Conservation (phyloP, 2,888 invertebrate species). For the Xanthorhoe designata region DNA sequence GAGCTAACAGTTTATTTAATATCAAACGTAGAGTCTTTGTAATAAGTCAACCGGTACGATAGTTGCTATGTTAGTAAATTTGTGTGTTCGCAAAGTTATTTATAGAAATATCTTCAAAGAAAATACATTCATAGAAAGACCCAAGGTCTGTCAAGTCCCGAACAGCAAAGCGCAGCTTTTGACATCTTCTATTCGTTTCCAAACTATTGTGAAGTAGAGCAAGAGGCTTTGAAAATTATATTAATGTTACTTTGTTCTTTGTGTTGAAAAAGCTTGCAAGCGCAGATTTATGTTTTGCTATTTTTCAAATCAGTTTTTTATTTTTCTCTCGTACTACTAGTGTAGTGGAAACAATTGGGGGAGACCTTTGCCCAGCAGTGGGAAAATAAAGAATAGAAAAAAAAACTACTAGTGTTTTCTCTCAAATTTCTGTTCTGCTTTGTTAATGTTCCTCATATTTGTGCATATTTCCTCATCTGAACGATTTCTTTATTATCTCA, state of each 20-base stretch:
- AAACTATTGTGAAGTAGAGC: slow-evolving; percentile 18
- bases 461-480: too few species aligned
- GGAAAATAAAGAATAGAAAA: too few species aligned
- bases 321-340: too few species aligned
- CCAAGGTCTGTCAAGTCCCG: slow-evolving; percentile 12
- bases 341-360: too few species aligned
- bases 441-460: too few species aligned
- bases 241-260: slow-evolving; percentile 13
- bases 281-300: neutral
- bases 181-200: slow-evolving; percentile 23
- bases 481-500: too few species aligned
- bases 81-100: slow-evolving; percentile 5
- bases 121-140: slow-evolving; percentile 18
- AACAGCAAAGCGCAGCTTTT: slow-evolving; percentile 21
- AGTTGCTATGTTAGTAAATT: neutral
- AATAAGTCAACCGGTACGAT: too few species aligned
- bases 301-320: neutral
- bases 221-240: slow-evolving; percentile 13
- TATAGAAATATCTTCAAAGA: slow-evolving; percentile 22
- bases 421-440: too few species aligned
- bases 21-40: too few species aligned
- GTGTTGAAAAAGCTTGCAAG: neutral
- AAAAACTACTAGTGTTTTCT: too few species aligned
- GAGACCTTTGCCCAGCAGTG: too few species aligned
- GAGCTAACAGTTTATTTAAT: too few species aligned